Conservation (phyloP, 2,888 invertebrate species). For the Diaprepes abbreviatus region DNA sequence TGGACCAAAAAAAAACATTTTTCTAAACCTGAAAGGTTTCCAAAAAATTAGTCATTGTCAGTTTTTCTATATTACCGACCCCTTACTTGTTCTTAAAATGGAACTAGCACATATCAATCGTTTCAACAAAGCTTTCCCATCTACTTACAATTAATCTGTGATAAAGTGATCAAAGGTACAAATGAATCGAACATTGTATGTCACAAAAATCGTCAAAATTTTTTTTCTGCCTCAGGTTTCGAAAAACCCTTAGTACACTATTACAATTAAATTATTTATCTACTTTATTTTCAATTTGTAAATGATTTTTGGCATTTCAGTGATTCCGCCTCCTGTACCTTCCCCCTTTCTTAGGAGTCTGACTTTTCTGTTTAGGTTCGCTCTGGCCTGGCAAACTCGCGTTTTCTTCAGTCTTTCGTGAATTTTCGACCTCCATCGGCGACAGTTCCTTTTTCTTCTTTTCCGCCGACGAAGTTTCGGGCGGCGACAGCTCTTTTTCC, state of each 20-base stretch:
- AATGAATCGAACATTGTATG: not conserved
- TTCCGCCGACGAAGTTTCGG: not conserved
- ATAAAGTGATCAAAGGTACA: too few relatives aligned
- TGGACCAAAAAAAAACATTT: too few relatives aligned
- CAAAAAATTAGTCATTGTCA: too few relatives aligned
- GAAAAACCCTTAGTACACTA: not conserved
- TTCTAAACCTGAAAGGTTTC: too few relatives aligned
- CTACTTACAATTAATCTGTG: too few relatives aligned
- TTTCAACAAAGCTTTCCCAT: too few relatives aligned
- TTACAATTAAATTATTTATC: not conserved
- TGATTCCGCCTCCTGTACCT: conserved; percentile 8
- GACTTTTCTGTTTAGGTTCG: not conserved
- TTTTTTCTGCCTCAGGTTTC: not conserved
- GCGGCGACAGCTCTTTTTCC: not conserved
- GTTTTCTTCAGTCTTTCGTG: conserved; percentile 5
- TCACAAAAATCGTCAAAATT: not conserved
- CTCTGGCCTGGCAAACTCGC: not conserved
- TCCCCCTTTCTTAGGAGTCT: not conserved
- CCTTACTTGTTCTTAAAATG: too few relatives aligned
- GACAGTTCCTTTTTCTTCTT: not conserved
- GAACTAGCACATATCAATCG: too few relatives aligned
- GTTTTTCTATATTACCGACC: too few relatives aligned
- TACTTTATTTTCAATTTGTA: not conserved
- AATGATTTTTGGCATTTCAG: conserved; percentile 6
- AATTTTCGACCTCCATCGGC: not conserved